These are phyloP conservation scores for Drosophila punjabiensis DNA, from an alignment of 1,140 invertebrate genomes.

Conservation along the genomic window DNA sequence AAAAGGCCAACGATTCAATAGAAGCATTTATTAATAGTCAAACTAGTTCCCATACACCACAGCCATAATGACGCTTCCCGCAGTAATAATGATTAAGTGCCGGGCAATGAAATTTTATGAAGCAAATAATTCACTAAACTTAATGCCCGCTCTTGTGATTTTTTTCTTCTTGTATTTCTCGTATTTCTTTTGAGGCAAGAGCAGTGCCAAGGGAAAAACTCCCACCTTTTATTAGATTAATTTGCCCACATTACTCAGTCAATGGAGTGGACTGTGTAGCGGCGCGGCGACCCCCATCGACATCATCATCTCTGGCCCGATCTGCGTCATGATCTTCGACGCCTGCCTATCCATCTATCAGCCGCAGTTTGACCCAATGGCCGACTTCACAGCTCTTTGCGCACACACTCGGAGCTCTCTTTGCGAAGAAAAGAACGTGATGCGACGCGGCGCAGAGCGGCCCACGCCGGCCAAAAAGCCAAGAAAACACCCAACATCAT, in stretches of 20 bases:
- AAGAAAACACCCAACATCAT: constrained; percentile 39
- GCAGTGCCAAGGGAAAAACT: constrained; percentile 45
- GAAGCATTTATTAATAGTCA: constrained; percentile 49
- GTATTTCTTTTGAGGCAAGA: constrained; percentile 5
- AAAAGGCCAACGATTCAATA: constrained; percentile 37
- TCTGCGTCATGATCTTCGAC: constrained; percentile 69
- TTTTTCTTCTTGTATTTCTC: not conserved
- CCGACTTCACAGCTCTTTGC: constrained; percentile 79
- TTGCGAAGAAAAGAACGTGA: constrained; percentile 33
- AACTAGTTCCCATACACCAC: constrained; percentile 43
- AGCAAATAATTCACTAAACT: constrained; percentile 55
- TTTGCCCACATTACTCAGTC: constrained; percentile 72
- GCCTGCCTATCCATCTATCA: constrained; percentile 68
- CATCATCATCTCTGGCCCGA: constrained; percentile 36
- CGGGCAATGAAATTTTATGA: constrained; percentile 60
- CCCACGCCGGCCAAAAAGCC: constrained; percentile 35
- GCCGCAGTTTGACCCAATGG: constrained; percentile 79
- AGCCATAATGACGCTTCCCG: constrained; percentile 25
- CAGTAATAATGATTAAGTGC: constrained; percentile 59
- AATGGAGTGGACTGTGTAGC: constrained; percentile 18
- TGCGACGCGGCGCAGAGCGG: constrained; percentile 20
- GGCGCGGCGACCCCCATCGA: constrained; percentile 57
- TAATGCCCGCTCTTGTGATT: constrained; percentile 37
- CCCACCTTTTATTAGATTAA: constrained; percentile 83
- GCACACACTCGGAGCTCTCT: constrained; percentile 31